These are phyloP conservation scores for Lagodon rhomboides DNA, from an alignment of 2,797 vertebrate species.

Conservation along the genomic window DNA sequence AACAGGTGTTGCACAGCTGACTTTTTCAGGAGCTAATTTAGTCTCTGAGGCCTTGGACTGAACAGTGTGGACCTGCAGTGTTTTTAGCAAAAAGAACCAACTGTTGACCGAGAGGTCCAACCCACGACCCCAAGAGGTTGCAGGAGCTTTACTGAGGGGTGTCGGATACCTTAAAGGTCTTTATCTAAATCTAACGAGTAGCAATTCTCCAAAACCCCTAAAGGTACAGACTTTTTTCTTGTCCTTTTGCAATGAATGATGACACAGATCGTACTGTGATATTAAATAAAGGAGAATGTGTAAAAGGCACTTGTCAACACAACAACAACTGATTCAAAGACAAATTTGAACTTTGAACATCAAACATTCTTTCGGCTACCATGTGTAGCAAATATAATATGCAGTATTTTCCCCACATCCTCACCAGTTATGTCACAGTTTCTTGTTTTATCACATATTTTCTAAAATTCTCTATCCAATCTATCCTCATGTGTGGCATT, in stretches of 20 bases:
- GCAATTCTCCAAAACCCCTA: background rate
- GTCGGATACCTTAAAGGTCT: background rate
- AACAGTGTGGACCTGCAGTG: background rate
- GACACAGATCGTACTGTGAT: background rate
- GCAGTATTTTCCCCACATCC: background rate
- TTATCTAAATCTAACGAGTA: background rate
- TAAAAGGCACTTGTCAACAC: background rate
- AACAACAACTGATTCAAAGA: background rate
- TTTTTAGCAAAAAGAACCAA: slow-evolving; percentile 39
- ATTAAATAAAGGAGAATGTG: background rate
- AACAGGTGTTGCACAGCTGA: slow-evolving; percentile 73
- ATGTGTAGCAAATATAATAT: background rate
- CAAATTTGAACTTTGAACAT: background rate
- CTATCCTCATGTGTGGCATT: background rate
- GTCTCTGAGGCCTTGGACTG: slow-evolving; percentile 31
- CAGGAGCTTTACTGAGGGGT: background rate
- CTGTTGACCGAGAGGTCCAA: slow-evolving; percentile 35
- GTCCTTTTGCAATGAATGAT: background rate
- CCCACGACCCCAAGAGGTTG: background rate
- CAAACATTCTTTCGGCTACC: background rate
- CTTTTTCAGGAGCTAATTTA: slow-evolving; percentile 57
- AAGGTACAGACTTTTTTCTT: background rate
- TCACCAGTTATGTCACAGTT: background rate
- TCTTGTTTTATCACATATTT: background rate
- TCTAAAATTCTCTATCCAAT: background rate